phyloP scores from a whole-genome alignment of 2,888 invertebrate genomes.

The Cyclophora punctaria region DNA sequence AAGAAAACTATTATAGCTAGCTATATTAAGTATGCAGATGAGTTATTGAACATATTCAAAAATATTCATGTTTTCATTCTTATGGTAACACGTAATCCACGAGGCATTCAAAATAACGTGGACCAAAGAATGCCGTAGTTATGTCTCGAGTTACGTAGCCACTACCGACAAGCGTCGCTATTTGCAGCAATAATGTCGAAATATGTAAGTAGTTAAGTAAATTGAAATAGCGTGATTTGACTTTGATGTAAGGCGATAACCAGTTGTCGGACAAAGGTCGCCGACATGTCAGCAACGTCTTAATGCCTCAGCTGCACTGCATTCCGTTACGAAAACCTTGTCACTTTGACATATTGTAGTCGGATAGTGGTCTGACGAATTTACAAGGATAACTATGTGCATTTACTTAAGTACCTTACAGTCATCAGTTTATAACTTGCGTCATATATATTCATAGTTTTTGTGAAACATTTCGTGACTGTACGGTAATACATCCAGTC shows the following conservation, averaged over 20 bases:
- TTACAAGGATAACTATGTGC: background rate
- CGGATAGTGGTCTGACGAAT: background rate
- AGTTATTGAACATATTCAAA: background rate
- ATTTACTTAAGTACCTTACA: background rate
- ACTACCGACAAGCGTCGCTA: background rate
- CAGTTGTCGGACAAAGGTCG: conserved; percentile 17
- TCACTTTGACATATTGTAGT: conserved; percentile 6
- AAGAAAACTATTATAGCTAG: too few relatives aligned
- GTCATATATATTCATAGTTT: background rate
- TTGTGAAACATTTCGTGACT: background rate
- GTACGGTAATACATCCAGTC: too few relatives aligned
- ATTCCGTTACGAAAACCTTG: conserved; percentile 5
- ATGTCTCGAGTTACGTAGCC: background rate
- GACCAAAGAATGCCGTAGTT: background rate
- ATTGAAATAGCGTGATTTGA: conserved; percentile 5
- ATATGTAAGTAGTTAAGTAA: background rate
- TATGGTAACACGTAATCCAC: conserved; percentile 1
- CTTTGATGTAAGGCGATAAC: conserved; percentile 5
- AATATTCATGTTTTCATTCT: background rate
- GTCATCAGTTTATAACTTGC: background rate
- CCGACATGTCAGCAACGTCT: conserved; percentile 5
- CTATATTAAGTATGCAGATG: too few relatives aligned
- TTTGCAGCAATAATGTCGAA: too few relatives aligned
- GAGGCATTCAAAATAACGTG: too few relatives aligned
- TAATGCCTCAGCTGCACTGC: conserved; percentile 5